Conservation (phyloP, 2,113 vertebrate genomes). For the Empidonax alnorum region DNA sequence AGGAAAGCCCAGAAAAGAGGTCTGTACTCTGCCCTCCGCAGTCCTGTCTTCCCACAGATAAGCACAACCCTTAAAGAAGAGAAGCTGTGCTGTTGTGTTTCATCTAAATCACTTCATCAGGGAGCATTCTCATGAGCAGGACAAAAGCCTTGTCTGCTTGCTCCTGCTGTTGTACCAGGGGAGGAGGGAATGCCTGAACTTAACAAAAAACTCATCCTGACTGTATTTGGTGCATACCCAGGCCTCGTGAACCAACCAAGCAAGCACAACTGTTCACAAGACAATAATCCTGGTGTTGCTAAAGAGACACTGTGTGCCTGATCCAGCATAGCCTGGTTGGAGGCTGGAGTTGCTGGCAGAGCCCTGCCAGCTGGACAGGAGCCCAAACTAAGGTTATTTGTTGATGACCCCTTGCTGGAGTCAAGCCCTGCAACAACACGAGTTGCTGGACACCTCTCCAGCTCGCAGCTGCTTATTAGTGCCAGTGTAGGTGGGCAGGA, state of each 20-base stretch:
- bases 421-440: background rate
- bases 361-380: background rate
- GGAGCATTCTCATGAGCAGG: background rate
- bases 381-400: background rate
- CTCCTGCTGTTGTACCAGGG: background rate
- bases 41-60: background rate
- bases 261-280: background rate
- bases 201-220: background rate
- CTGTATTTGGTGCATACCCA: background rate
- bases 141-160: background rate
- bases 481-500: constrained; percentile 14
- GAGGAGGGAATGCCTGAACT: background rate
- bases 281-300: background rate
- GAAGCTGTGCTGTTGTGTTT: background rate
- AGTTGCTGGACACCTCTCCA: constrained; percentile 10
- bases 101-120: background rate
- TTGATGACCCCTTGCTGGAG: constrained; percentile 3
- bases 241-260: background rate
- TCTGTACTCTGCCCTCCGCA: background rate
- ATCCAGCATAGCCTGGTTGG: background rate
- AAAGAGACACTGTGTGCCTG: background rate
- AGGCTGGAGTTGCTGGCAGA: background rate
- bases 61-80: background rate
- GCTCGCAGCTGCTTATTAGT: background rate
- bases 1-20: background rate